Conservation (phyloP, 2,113 vertebrate genomes). For the Chascanopsetta lugubris region DNA sequence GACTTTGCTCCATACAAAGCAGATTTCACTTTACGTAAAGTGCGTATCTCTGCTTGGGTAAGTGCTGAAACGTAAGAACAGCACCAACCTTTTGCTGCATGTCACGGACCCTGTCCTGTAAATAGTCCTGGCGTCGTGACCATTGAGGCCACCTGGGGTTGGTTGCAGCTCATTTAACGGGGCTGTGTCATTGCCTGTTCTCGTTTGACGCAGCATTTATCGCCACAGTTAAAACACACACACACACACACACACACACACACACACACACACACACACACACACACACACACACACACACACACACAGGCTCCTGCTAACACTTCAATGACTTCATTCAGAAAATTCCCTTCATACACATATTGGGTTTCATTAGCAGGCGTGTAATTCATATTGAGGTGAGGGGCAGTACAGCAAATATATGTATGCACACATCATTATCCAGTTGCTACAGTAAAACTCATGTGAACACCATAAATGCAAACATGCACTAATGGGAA, state of each 20-base stretch:
- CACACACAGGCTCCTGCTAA: constrained; percentile 15
- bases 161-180: constrained; percentile 35
- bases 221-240: constrained; percentile 28
- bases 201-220: constrained; percentile 48
- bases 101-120: neutral
- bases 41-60: neutral
- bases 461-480: too few species aligned
- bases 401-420: too few species aligned
- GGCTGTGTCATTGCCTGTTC: constrained; percentile 9
- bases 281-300: too few species aligned
- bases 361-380: constrained; percentile 27
- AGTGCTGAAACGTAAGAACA: too few species aligned
- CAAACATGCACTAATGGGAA: too few species aligned
- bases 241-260: too few species aligned
- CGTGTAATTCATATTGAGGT: constrained; percentile 18
- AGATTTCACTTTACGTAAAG: neutral
- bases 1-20: too few species aligned
- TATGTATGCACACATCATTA: too few species aligned
- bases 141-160: neutral
- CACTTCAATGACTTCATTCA: constrained; percentile 42
- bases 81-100: too few species aligned
- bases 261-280: too few species aligned
- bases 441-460: too few species aligned
- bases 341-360: constrained; percentile 25
- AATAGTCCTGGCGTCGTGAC: neutral